phyloP scores from a whole-genome alignment of 2,797 vertebrate genomes.

The Leptodactylus fallax region DNA sequence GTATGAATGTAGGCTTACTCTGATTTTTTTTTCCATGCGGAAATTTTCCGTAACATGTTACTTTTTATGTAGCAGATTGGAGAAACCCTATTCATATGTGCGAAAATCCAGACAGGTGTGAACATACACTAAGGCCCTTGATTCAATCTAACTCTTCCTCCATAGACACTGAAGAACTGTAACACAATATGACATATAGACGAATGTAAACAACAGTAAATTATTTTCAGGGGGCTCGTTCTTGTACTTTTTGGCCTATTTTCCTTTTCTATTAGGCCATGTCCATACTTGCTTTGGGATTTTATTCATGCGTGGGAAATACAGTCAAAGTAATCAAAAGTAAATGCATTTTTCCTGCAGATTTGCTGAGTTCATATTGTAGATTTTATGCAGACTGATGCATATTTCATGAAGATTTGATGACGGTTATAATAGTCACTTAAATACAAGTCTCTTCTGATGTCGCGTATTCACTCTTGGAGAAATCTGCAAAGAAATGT shows the following conservation, averaged over 20 bases:
- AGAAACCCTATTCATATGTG: no score
- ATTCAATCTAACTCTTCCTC: no score
- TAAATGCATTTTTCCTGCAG: conserved; percentile 22
- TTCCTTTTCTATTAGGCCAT: background rate
- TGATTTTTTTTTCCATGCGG: no score
- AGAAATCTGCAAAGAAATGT: conserved; percentile 9
- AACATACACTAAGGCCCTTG: no score
- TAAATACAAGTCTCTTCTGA: background rate
- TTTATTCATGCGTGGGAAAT: background rate
- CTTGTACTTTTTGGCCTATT: background rate
- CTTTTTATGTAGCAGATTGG: no score
- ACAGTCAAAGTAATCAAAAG: conserved; percentile 11
- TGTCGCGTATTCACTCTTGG: background rate
- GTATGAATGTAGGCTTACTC: no score
- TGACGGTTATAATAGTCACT: conserved; percentile 24
- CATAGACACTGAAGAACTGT: no score
- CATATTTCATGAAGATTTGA: conserved; percentile 34
- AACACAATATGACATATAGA: no score
- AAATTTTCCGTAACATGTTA: no score
- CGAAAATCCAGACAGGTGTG: no score
- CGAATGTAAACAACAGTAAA: background rate
- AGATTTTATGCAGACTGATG: conserved; percentile 29
- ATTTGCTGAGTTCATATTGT: conserved; percentile 23
- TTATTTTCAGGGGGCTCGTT: background rate
- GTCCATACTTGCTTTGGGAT: background rate